These are phyloP conservation scores for Bradynema listronoti DNA, from an alignment of 1,140 invertebrate species.

Conservation along the genomic window DNA sequence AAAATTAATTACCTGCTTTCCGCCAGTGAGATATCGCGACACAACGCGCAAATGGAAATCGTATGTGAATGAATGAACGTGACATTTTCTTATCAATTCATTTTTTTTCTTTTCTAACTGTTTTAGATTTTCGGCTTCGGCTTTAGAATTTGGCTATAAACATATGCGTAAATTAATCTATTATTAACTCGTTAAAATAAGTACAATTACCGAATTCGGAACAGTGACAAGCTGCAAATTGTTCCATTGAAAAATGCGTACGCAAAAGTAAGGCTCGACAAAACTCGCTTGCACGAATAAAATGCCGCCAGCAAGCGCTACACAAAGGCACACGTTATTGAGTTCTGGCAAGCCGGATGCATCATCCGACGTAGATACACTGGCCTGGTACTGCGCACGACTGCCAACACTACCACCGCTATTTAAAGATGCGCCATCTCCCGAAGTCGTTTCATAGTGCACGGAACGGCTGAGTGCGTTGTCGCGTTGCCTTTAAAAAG, in stretches of 20 bases:
- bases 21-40: slow-evolving; percentile 68
- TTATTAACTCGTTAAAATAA: too few relatives aligned
- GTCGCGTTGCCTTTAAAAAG: too few relatives aligned
- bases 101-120: slow-evolving; percentile 37
- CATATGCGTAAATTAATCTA: too few relatives aligned
- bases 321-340: slow-evolving; percentile 67
- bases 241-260: slow-evolving; percentile 69
- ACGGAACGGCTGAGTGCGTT: too few relatives aligned
- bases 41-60: slow-evolving; percentile 75
- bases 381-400: too few relatives aligned
- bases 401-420: slow-evolving; percentile 4
- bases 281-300: slow-evolving; percentile 70
- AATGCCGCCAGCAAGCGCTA: slow-evolving; percentile 64
- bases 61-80: slow-evolving; percentile 79
- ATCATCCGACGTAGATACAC: too few relatives aligned
- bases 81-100: slow-evolving; percentile 57
- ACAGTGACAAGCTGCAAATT: neutral
- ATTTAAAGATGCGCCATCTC: slow-evolving; percentile 1
- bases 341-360: too few relatives aligned
- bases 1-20: slow-evolving; percentile 59
- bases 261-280: slow-evolving; percentile 70
- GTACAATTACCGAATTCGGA: slow-evolving; percentile 10
- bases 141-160: neutral
- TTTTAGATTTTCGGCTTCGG: neutral
- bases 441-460: too few relatives aligned